Conservation (phyloP, 1,140 invertebrate species). For the Bombus impatiens region DNA sequence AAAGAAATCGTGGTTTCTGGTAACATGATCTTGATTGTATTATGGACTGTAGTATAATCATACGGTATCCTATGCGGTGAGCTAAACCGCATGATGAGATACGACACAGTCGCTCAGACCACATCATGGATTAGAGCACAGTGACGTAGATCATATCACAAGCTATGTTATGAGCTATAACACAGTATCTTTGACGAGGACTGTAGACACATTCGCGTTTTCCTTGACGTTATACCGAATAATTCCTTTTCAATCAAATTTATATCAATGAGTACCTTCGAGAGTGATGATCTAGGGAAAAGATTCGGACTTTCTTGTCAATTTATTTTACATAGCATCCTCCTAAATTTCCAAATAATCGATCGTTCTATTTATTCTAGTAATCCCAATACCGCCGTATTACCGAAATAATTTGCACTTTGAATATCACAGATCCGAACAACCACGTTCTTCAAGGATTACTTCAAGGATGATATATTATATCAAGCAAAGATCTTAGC, state of each 20-base stretch:
- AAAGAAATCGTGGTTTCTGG: not conserved
- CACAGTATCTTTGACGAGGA: not conserved
- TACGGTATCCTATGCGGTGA: not conserved
- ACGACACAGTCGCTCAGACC: constrained; percentile 18
- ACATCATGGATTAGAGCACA: constrained; percentile 11
- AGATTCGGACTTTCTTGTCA: too few relatives aligned
- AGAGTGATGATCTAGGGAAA: too few relatives aligned
- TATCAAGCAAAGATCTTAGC: too few relatives aligned
- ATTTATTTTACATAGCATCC: too few relatives aligned
- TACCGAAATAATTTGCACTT: too few relatives aligned
- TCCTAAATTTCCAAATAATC: too few relatives aligned
- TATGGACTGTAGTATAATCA: constrained; percentile 12
- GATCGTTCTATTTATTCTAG: too few relatives aligned
- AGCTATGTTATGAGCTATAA: not conserved
- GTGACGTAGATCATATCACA: not conserved
- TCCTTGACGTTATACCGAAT: not conserved
- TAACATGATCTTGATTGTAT: not conserved
- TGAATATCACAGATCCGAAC: too few relatives aligned
- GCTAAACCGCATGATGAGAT: constrained; percentile 18
- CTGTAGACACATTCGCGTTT: not conserved
- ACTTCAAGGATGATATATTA: too few relatives aligned
- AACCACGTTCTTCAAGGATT: too few relatives aligned
- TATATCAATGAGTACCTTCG: not conserved
- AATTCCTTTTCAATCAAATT: not conserved
- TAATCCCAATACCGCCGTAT: too few relatives aligned